These are phyloP conservation scores for Muscicapa adusta DNA, from an alignment of 2,113 vertebrate genomes.

Conservation along the genomic window DNA sequence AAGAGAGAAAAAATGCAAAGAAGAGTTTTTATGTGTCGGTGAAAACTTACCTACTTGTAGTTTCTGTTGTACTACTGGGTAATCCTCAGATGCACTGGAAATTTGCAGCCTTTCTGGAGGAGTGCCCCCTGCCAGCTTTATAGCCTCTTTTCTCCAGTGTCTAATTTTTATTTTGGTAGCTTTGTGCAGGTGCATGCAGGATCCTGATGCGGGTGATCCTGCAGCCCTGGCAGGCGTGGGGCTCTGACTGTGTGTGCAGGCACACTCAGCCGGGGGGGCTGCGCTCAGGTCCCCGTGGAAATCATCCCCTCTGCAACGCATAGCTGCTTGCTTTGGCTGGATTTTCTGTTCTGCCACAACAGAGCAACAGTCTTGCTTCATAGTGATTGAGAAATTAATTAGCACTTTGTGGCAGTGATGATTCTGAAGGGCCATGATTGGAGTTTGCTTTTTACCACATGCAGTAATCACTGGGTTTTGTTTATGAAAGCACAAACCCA, in stretches of 20 bases:
- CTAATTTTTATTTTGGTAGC: neutral
- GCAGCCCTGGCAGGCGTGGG: neutral
- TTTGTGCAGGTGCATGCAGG: neutral
- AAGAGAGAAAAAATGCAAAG: neutral
- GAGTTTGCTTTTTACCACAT: conserved; percentile 15
- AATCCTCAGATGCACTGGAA: neutral
- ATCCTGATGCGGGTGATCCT: neutral
- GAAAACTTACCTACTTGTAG: neutral
- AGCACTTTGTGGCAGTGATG: neutral
- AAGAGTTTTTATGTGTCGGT: neutral
- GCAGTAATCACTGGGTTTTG: conserved; percentile 17
- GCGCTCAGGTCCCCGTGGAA: neutral
- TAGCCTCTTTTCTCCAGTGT: neutral
- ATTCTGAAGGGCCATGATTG: conserved; percentile 8
- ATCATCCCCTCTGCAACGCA: neutral
- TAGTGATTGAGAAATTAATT: conserved; percentile 36
- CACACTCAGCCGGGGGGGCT: neutral
- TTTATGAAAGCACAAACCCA: conserved; percentile 19
- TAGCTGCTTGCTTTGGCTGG: neutral
- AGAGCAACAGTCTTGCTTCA: neutral
- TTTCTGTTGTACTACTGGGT: neutral
- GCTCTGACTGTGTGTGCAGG: neutral
- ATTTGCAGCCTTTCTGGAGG: neutral
- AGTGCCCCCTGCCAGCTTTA: neutral
- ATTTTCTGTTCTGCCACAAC: neutral